Evolutionary conservation across 2,888 invertebrate species (phyloP).

Genomic region (Callimorpha dominula): DNA sequence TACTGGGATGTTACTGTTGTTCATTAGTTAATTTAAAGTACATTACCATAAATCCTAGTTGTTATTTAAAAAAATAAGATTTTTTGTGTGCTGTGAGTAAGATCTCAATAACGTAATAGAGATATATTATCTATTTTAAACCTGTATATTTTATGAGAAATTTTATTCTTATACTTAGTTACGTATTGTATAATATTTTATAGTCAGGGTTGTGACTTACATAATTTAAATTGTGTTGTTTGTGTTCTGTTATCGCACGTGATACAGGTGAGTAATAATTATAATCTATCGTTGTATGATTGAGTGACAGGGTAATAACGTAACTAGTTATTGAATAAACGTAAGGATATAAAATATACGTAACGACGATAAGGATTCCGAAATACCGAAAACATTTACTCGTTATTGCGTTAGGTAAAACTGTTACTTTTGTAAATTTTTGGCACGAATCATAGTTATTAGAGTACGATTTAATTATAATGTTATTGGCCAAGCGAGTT

Average conservation of each 20-base stretch:
- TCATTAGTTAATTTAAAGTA: constrained; percentile 35
- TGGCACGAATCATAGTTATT: neutral
- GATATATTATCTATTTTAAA: constrained; percentile 43
- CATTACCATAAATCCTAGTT: constrained; percentile 36
- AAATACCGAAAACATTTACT: constrained; percentile 7
- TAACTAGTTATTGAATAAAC: constrained; percentile 36
- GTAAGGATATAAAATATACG: constrained; percentile 26
- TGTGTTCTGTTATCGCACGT: constrained; percentile 38
- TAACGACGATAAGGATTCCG: constrained; percentile 21
- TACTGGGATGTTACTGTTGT: constrained; percentile 49
- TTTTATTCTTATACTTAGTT: constrained; percentile 20
- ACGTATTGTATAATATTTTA: constrained; percentile 31
- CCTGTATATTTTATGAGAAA: constrained; percentile 35
- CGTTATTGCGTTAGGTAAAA: neutral
- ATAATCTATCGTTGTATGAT: constrained; percentile 30
- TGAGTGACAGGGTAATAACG: constrained; percentile 58
- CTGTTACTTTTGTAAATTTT: constrained; percentile 2
- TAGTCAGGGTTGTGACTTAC: constrained; percentile 43
- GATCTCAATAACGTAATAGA: constrained; percentile 72
- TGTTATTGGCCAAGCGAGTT: constrained; percentile 13
- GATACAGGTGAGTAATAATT: constrained; percentile 21
- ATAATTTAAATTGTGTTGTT: constrained; percentile 32
- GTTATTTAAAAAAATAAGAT: constrained; percentile 37
- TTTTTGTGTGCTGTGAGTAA: constrained; percentile 77
- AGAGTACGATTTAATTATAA: constrained; percentile 11